phyloP scores from a whole-genome alignment of 2,888 invertebrate genomes.

The Lasius platythorax region DNA sequence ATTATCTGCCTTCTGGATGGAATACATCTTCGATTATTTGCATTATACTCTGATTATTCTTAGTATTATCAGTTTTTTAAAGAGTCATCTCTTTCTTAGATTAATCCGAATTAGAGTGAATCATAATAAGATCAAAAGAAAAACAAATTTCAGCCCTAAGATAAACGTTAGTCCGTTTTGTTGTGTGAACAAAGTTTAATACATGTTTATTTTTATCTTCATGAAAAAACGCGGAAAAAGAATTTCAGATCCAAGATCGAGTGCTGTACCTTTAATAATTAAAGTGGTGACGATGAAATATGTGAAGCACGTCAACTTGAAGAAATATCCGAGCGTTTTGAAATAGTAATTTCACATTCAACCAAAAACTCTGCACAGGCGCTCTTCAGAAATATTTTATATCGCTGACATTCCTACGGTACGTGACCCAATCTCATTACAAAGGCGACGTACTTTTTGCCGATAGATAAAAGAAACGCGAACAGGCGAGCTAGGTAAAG shows the following conservation, averaged over 20 bases:
- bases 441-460: conserved; percentile 24
- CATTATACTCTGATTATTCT: not conserved
- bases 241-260: not conserved
- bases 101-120: not conserved
- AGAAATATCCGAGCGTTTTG: not conserved
- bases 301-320: not conserved
- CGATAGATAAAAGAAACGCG: conserved; percentile 17
- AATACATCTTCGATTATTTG: not conserved
- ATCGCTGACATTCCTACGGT: conserved; percentile 8
- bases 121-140: not conserved
- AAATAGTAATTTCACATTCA: conserved; percentile 24
- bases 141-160: not conserved
- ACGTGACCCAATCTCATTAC: conserved; percentile 39
- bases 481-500: conserved; percentile 13
- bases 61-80: not conserved
- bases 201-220: not conserved
- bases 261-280: not conserved
- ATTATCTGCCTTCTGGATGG: not conserved
- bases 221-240: not conserved
- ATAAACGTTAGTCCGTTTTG: not conserved
- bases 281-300: not conserved
- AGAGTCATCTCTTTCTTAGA: not conserved
- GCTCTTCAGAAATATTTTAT: conserved; percentile 33
- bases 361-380: not conserved
- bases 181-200: not conserved